phyloP scores from a whole-genome alignment of 2,797 vertebrate species.

The Lemur catta region DNA sequence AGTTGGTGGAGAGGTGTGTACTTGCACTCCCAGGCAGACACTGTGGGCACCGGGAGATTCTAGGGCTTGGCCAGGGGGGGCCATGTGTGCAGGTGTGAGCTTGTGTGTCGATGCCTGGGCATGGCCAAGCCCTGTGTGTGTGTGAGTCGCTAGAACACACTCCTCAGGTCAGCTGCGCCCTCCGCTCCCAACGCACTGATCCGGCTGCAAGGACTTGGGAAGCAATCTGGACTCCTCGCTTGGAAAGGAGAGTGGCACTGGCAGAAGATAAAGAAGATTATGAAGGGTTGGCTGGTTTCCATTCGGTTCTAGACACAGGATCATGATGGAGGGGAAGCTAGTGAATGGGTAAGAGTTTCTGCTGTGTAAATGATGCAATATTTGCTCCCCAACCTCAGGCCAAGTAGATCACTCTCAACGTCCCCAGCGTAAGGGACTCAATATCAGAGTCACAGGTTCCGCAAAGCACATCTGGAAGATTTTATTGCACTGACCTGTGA shows the following conservation, averaged over 20 bases:
- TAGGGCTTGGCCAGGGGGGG: background rate
- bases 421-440: background rate
- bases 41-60: background rate
- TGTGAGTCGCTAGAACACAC: background rate
- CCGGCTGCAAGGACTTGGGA: background rate
- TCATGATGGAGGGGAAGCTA: background rate
- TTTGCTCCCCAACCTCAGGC: background rate
- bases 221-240: too few species aligned
- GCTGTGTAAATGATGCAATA: background rate
- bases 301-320: background rate
- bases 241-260: background rate
- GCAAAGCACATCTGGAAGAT: background rate
- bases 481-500: background rate
- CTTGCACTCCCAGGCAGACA: background rate
- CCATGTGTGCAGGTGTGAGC: background rate
- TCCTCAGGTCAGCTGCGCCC: background rate
- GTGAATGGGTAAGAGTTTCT: background rate
- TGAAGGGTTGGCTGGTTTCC: background rate
- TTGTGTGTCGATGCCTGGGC: background rate
- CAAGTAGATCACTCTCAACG: background rate
- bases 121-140: rapidly evolving
- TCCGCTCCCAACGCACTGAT: rapidly evolving
- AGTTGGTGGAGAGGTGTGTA: background rate
- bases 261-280: background rate
- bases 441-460: background rate